Conservation (phyloP, 35 echinoderm and acorn worm species). For the Eucidaris tribuloides region DNA sequence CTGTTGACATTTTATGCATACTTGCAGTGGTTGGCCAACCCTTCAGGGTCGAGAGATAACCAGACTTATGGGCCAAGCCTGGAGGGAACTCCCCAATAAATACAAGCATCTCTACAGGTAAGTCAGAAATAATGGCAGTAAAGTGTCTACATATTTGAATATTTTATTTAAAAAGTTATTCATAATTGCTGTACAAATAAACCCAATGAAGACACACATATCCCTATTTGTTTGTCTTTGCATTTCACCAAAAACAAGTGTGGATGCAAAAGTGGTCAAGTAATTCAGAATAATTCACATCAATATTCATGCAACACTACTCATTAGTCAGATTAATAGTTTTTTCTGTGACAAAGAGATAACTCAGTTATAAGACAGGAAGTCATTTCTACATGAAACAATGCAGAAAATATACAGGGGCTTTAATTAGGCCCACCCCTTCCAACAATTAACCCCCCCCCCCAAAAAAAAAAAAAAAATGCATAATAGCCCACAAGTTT, state of each 20-base stretch:
- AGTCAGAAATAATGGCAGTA: neutral
- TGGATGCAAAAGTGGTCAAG: neutral
- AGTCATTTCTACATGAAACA: too few relatives aligned
- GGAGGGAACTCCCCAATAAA: conserved; percentile 46
- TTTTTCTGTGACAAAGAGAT: too few relatives aligned
- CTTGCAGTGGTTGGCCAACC: conserved; percentile 48
- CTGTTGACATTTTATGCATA: too few relatives aligned
- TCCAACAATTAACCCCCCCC: too few relatives aligned
- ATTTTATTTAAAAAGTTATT: neutral
- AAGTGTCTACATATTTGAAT: neutral
- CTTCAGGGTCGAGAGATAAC: conserved; percentile 57
- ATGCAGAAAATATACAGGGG: too few relatives aligned
- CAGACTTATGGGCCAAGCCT: conserved; percentile 45
- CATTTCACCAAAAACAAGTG: neutral
- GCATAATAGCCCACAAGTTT: too few relatives aligned
- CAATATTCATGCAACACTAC: too few relatives aligned
- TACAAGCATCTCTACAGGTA: conserved; percentile 68
- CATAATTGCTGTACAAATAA: neutral
- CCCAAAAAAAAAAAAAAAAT: too few relatives aligned
- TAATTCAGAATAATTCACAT: neutral
- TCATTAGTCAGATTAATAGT: too few relatives aligned
- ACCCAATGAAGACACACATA: neutral
- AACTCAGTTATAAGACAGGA: too few relatives aligned
- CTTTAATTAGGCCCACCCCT: too few relatives aligned
- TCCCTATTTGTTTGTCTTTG: neutral